Evolutionary conservation across 2,888 invertebrate genomes (phyloP).

Genomic region (Diarsia mendica): DNA sequence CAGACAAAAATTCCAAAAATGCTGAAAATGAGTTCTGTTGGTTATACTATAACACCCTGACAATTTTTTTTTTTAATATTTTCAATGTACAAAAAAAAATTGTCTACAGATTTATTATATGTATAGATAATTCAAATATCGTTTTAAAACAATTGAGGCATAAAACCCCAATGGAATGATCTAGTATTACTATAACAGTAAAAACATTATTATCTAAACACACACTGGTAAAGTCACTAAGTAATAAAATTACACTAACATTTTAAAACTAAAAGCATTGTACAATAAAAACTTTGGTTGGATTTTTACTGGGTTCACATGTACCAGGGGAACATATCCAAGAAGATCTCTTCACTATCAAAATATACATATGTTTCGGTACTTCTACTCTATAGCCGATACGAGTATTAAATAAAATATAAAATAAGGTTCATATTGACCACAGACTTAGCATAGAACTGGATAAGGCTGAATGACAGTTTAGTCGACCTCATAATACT

Average conservation of each 20-base stretch:
- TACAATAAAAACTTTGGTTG: conserved; percentile 46
- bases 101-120: too few relatives aligned
- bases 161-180: conserved; percentile 47
- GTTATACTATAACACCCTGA: too few relatives aligned
- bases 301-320: conserved; percentile 38
- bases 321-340: conserved; percentile 20
- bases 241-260: conserved; percentile 24
- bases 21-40: too few relatives aligned
- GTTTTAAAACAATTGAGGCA: conserved; percentile 10
- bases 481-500: neutral
- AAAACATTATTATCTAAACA: conserved; percentile 46
- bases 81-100: too few relatives aligned
- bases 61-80: too few relatives aligned
- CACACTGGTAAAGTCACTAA: conserved; percentile 50
- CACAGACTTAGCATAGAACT: neutral
- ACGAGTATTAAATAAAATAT: conserved; percentile 47
- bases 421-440: neutral
- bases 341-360: neutral
- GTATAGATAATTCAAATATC: too few relatives aligned
- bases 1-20: too few relatives aligned
- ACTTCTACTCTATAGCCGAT: conserved; percentile 11
- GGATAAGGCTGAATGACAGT: neutral
- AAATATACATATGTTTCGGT: neutral
- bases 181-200: conserved; percentile 36
- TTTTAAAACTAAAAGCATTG: conserved; percentile 39